These are phyloP conservation scores for Cerastis leucographa DNA, from an alignment of 2,888 invertebrate genomes.

Conservation along the genomic window DNA sequence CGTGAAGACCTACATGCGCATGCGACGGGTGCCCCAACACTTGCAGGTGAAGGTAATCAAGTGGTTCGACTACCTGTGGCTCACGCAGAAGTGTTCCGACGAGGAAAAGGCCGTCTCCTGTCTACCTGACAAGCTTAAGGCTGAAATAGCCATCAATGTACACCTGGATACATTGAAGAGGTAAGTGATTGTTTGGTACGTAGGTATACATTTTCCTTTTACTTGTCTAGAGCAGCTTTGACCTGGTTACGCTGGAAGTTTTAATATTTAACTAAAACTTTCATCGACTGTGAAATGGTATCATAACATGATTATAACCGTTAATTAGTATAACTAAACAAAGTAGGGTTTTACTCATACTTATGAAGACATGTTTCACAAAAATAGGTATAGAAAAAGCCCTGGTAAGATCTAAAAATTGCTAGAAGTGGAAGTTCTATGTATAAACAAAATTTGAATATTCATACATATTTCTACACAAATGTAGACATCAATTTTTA, in stretches of 20 bases:
- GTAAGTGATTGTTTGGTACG: conserved; percentile 65
- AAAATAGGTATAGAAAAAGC: neutral
- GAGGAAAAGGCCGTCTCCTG: conserved; percentile 99
- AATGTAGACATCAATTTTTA: conserved; percentile 12
- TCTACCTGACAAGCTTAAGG: conserved; percentile 99
- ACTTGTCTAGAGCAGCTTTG: neutral
- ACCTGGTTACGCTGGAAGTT: neutral
- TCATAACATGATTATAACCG: neutral
- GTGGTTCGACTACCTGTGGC: conserved; percentile 99
- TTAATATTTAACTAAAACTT: neutral
- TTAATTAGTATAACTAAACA: neutral
- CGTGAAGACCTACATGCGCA: conserved; percentile 99
- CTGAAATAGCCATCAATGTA: conserved; percentile 99
- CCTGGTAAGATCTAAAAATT: neutral
- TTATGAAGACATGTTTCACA: neutral
- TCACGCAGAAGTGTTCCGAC: conserved; percentile 99
- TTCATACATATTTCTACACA: conserved; percentile 5
- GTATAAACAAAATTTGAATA: conserved; percentile 11
- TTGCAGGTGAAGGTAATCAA: conserved; percentile 99
- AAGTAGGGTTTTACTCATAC: neutral
- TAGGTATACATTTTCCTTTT: too few species aligned
- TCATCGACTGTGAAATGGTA: neutral
- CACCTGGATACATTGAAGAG: conserved; percentile 98
- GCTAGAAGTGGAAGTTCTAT: neutral
- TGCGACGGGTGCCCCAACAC: conserved; percentile 98